Evolutionary conservation across 2,113 vertebrate genomes (phyloP).

Genomic region (rabbit (Oryctolagus cuniculus)): DNA sequence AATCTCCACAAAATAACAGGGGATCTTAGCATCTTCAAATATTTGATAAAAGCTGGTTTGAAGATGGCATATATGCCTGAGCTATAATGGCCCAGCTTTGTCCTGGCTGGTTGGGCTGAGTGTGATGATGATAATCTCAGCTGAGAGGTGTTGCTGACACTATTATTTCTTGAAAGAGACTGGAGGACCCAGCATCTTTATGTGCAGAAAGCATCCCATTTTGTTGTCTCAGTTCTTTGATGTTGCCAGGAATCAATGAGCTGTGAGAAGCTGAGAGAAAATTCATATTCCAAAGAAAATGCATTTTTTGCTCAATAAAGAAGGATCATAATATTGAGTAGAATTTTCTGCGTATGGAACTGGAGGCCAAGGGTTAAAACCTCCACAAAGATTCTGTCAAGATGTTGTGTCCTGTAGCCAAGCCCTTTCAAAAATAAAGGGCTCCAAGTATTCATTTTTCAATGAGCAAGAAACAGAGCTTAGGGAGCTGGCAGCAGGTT

Average conservation of each 20-base stretch:
- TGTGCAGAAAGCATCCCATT: slow-evolving; percentile 67
- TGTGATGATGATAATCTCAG: slow-evolving; percentile 49
- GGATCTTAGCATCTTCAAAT: background rate
- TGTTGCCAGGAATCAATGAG: slow-evolving; percentile 66
- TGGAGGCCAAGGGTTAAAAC: background rate
- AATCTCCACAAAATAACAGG: background rate
- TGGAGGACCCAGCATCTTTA: slow-evolving; percentile 57
- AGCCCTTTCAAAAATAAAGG: background rate
- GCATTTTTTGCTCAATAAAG: background rate
- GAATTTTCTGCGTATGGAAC: background rate
- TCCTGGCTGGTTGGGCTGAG: background rate
- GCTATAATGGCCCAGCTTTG: background rate
- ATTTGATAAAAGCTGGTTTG: background rate
- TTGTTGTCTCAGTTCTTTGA: slow-evolving; percentile 70
- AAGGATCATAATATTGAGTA: background rate
- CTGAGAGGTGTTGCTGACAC: slow-evolving; percentile 76
- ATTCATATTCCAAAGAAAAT: slow-evolving; percentile 58
- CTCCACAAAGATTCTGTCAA: background rate
- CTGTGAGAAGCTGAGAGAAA: slow-evolving; percentile 55
- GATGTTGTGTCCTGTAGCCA: background rate
- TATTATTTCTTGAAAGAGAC: slow-evolving; percentile 74
- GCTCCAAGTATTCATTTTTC: slow-evolving; percentile 18
- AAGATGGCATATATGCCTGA: background rate
- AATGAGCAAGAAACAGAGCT: background rate
- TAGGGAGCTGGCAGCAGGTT: background rate